Base-by-base conservation (phyloP, 2,797 vertebrate species). In the Nyctalus aviator region DNA sequence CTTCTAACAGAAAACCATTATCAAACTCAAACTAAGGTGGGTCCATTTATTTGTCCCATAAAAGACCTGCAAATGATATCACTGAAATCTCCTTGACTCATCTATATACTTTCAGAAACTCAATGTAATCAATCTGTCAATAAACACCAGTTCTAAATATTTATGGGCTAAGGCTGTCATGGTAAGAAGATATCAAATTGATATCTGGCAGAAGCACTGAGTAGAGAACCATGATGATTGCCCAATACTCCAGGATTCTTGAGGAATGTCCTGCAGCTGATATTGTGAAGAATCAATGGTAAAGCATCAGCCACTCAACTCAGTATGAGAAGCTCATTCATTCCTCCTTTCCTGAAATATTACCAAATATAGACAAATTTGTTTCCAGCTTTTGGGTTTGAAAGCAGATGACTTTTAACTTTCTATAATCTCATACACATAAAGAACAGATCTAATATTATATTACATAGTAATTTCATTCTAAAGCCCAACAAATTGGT, bases 91-190 rank as follows among this genome's bases (percentile, higher is more conserved):
- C 53, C 53, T 18, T 78, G 21, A 77, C 35, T 53, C 23, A 35
- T 64, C 53, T 84, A 91, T 14, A 18, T 66, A 88, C 23, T 82
- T 87, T 83, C n/a, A 77, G 53, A 87, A 90, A 93, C 41, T 89
- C 41, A 77, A 37, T 72, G 30, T 37, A 84, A 37, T 50, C 21
- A 66, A 30, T 48, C 23, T 4, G 62, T 69, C 50, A 86, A 64
- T n/a, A 62, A 71, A 86, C 32, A 86, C 30, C 75, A 72, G 82
- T 71, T 83, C 35, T 93, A 87, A 95, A 68, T 83, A 90, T 82
- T 93, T 76, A 83, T 57, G 64, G 44, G 62, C 76, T 77, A 90
- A 77, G 27, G 69, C 64, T 48, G 35, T n/a, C 77, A 83, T 32
- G 82, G 44, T 35, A 30, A 89, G 53, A 93, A 62, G 69, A 71